Percentiles rank a stretch among this genome's conserved stretches.
Evolutionary conservation across 2,113 vertebrate species (phyloP).

Genomic region (Upupa epops): DNA sequence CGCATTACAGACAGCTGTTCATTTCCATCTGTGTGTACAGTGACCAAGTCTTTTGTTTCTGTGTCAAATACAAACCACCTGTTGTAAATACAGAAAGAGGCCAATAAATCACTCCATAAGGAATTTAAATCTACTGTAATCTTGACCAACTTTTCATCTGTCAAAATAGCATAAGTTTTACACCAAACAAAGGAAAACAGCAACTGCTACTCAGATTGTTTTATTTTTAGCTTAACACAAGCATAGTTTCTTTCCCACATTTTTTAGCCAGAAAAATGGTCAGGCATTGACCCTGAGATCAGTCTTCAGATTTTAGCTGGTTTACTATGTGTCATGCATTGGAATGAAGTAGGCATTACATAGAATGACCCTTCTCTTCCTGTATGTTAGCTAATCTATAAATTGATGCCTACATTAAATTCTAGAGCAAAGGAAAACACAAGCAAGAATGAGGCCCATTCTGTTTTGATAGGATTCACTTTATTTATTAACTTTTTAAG

Average conservation of each 20-base stretch:
- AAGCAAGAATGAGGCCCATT: neutral
- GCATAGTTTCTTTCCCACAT: neutral
- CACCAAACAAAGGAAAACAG: neutral
- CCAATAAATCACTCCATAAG: neutral
- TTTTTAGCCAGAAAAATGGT: neutral
- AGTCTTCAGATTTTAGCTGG: neutral
- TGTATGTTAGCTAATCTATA: neutral
- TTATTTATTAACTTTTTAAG: neutral
- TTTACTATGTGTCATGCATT: neutral
- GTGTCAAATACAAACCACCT: slow-evolving; percentile 99
- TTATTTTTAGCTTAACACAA: neutral
- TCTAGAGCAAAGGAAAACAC: neutral
- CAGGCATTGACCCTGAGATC: neutral
- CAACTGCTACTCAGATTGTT: slow-evolving; percentile 12
- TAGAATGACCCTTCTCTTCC: neutral
- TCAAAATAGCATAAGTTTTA: slow-evolving; percentile 17
- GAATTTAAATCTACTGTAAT: neutral
- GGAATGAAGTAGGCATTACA: neutral
- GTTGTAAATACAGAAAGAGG: slow-evolving; percentile 59
- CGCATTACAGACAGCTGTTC: slow-evolving; percentile 96
- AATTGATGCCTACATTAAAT: neutral
- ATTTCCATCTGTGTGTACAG: slow-evolving; percentile 95
- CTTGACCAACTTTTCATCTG: neutral
- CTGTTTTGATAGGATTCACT: neutral
- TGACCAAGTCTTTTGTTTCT: slow-evolving; percentile 94